Conservation (phyloP, 2,888 invertebrate genomes). For the Melanophora roralis region DNA sequence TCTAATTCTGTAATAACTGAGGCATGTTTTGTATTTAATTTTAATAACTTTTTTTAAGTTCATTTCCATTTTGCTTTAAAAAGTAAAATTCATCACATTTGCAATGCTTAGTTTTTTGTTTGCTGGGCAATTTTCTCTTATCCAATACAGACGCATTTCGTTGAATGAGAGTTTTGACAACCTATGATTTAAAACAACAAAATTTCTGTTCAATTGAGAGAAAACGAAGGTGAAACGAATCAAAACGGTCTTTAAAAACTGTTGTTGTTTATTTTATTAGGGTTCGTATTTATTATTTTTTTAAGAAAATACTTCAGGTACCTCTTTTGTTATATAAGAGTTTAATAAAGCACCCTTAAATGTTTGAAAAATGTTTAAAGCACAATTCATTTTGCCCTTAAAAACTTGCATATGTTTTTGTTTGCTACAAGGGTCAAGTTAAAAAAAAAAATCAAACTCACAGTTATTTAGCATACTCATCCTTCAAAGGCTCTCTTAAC, state of each 20-base stretch:
- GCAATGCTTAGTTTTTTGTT: no score
- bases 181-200: conserved; percentile 9
- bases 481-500: not conserved
- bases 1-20: no score
- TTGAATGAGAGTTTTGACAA: no score
- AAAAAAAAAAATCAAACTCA: conserved; percentile 64
- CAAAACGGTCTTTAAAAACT: conserved; percentile 62
- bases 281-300: conserved; percentile 62
- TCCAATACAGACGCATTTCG: no score
- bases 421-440: conserved; percentile 66
- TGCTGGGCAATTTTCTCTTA: no score
- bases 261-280: conserved; percentile 49
- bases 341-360: conserved; percentile 36
- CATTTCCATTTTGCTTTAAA: no score
- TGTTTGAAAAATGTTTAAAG: not conserved
- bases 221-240: conserved; percentile 64
- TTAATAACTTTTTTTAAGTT: no score
- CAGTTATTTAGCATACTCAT: conserved; percentile 56
- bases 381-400: not conserved
- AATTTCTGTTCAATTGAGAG: conserved; percentile 22
- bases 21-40: no score
- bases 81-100: no score
- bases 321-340: conserved; percentile 4
- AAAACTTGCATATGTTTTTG: conserved; percentile 11
- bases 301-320: conserved; percentile 38